A percentile compares a stretch with the other conserved stretches of the same genome.
These are phyloP conservation scores for Siderastrea siderea DNA, from an alignment of 92 coral and sea anemone genomes.

Conservation along the genomic window DNA sequence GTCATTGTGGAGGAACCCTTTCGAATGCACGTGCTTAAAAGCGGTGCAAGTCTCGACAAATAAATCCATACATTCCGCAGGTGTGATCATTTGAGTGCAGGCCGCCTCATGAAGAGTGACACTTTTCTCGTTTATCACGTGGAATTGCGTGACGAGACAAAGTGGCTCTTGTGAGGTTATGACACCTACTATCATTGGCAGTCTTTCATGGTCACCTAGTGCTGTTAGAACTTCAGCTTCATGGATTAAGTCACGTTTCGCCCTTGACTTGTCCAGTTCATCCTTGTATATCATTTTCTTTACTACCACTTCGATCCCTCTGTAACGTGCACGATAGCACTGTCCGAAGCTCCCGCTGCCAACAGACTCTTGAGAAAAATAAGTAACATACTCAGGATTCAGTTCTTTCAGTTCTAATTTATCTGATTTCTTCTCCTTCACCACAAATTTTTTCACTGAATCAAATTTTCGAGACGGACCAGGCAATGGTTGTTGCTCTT, in stretches of 20 bases:
- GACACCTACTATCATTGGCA: constrained; percentile 44
- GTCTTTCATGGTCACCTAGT: constrained; percentile 58
- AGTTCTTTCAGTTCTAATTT: constrained; percentile 6
- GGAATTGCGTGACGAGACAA: constrained; percentile 61
- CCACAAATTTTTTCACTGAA: background rate
- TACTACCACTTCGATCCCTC: constrained; percentile 49
- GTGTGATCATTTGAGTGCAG: too few species aligned
- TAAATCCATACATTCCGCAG: background rate
- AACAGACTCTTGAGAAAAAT: background rate
- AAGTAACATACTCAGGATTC: background rate
- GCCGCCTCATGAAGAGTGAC: constrained; percentile 61
- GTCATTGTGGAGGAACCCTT: background rate
- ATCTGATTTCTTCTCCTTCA: constrained; percentile 8
- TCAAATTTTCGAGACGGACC: background rate
- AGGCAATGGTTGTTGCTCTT: background rate
- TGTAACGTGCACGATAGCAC: constrained; percentile 42
- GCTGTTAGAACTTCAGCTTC: constrained; percentile 43
- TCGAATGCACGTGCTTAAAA: background rate
- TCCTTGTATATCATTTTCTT: constrained; percentile 51
- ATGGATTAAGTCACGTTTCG: constrained; percentile 50
- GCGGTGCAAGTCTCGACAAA: background rate
- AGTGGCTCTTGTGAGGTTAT: constrained; percentile 31
- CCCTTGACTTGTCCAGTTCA: constrained; percentile 44
- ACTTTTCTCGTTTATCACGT: constrained; percentile 40
- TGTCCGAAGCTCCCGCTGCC: constrained; percentile 59